Evolutionary conservation across 2,797 vertebrate genomes (phyloP), one percentile per base, ranked within the genome.

Genomic region (Kryptolebias ocellatus): DNA sequence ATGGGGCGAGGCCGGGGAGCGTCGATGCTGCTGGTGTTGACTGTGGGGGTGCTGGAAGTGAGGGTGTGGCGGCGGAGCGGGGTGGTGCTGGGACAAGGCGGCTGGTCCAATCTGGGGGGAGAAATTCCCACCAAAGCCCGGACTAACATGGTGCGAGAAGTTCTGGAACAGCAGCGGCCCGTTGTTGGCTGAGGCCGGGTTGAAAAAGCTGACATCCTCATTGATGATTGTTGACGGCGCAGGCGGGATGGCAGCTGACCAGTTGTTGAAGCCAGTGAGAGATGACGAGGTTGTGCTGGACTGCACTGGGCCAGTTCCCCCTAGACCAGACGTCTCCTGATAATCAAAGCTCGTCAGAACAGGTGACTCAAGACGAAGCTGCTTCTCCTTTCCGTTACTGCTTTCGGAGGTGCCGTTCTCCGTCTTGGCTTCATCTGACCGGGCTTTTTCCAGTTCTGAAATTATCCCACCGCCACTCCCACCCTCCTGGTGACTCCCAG

Each of bases 141-240:
- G 97, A 86, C 97, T 97, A 85, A 99, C 97, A 0, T 99, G 98
- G 81, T 99, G 98, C 44, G 98, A 96, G 86, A 99, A 99, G 96
- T 99, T 99, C 91, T 99, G 98, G 90, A 99, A 99, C 85, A 99
- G 95, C 92, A 99, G 91, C 82, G 98, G 96, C 85, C 97, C 98
- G 31, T 96, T 99, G 92, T 95, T 99, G 85, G 98, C 96, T 1
- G 97, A 97, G 65, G 96, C 93, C n/a, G 98, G 95, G 92, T 99
- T 98, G 86, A 99, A 99, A 93, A 99, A 99, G 89, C 97, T 97
- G 79, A 97, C 97, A 74, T 99, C 98, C 91, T 99, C 98, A 8
- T 97, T 98, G 84, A 98, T 97, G 84, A 99, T 96, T 75, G 97
- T 96, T 84, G 97, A 98, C 10, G 97, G 96, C 9, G 97, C 96